These are phyloP conservation scores for Sesamia inferens DNA, from an alignment of 2,888 invertebrate species.

Conservation along the genomic window DNA sequence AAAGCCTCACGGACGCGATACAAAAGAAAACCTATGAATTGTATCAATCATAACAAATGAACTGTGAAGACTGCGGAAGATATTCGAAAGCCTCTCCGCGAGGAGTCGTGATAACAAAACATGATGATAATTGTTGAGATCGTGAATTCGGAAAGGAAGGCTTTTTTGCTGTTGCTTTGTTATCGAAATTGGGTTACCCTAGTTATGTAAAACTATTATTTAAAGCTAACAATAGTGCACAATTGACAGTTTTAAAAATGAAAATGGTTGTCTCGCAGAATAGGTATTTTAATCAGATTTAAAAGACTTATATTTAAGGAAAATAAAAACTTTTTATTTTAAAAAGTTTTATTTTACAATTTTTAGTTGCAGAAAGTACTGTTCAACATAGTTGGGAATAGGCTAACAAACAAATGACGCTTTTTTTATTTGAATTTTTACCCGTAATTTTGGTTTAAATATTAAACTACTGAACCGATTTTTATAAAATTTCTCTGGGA, in stretches of 20 bases:
- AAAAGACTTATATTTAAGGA: background rate
- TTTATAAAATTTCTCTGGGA: too few species aligned
- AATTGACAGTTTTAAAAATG: background rate
- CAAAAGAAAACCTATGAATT: conserved; percentile 32
- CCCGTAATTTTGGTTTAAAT: too few species aligned
- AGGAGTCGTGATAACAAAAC: conserved; percentile 39
- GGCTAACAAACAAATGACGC: too few species aligned
- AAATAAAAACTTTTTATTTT: too few species aligned
- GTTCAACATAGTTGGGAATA: too few species aligned
- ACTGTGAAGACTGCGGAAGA: conserved; percentile 43
- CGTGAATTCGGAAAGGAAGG: conserved; percentile 48
- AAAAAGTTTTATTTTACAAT: too few species aligned
- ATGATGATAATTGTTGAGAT: conserved; percentile 38
- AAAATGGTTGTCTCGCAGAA: background rate
- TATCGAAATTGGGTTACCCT: conserved; percentile 15
- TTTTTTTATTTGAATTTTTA: too few species aligned
- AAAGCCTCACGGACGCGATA: conserved; percentile 7
- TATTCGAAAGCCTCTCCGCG: conserved; percentile 36
- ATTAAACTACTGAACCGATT: too few species aligned
- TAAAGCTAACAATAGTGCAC: conserved; percentile 2
- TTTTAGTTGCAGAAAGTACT: too few species aligned
- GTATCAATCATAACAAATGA: conserved; percentile 3
- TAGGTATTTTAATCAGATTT: background rate
- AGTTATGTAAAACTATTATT: conserved; percentile 45
- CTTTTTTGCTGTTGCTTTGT: background rate